phyloP scores from a whole-genome alignment of 2,888 invertebrate genomes.

The Leptothorax acervorum region DNA sequence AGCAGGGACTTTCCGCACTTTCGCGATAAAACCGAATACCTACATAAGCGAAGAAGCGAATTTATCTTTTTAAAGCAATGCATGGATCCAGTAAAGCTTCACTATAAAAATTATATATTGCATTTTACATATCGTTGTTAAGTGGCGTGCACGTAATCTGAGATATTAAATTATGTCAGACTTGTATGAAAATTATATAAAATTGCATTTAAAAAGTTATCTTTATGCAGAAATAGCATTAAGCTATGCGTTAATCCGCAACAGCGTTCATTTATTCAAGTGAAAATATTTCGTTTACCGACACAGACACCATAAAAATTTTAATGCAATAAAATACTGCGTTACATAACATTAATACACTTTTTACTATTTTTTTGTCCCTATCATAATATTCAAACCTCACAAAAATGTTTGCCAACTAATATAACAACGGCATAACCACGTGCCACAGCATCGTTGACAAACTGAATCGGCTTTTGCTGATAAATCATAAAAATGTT shows the following conservation, averaged over 20 bases:
- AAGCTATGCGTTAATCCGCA: slow-evolving; percentile 36
- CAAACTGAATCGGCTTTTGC: slow-evolving; percentile 51
- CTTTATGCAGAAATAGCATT: background rate
- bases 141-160: background rate
- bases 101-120: slow-evolving; percentile 5
- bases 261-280: slow-evolving; percentile 14
- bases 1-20: slow-evolving; percentile 33
- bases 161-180: slow-evolving; percentile 23
- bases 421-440: slow-evolving; percentile 27
- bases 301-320: slow-evolving; percentile 22
- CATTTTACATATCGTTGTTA: background rate
- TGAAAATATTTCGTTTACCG: slow-evolving; percentile 43
- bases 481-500: slow-evolving; percentile 53
- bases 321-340: slow-evolving; percentile 26
- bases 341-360: slow-evolving; percentile 3
- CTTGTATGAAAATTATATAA: slow-evolving; percentile 15
- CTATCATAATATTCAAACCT: background rate
- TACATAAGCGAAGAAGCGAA: slow-evolving; percentile 21
- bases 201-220: slow-evolving; percentile 26
- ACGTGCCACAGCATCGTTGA: slow-evolving; percentile 28
- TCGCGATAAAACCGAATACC: slow-evolving; percentile 26
- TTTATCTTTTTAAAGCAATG: slow-evolving; percentile 6
- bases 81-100: background rate
- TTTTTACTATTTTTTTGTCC: background rate
- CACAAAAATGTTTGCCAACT: slow-evolving; percentile 18